Percentiles rank a stretch among this genome's conserved stretches.
phyloP scores from a whole-genome alignment of 2,797 vertebrate genomes.

The Cryptoblepharus egeriae region DNA sequence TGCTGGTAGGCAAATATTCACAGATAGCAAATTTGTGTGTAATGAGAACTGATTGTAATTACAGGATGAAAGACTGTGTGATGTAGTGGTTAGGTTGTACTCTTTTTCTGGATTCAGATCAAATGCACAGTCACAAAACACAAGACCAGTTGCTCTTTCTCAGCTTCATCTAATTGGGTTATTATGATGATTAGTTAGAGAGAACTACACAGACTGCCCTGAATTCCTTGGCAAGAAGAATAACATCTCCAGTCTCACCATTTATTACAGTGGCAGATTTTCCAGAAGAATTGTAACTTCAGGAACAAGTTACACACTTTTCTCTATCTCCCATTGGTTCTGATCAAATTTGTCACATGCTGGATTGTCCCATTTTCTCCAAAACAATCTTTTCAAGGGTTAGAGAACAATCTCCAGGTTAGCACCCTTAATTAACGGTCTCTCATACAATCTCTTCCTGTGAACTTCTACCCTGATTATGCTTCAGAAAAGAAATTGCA shows the following conservation, averaged over 20 bases:
- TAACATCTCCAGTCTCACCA: neutral
- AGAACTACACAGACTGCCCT: no score
- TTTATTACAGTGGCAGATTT: neutral
- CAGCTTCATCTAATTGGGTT: no score
- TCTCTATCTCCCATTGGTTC: neutral
- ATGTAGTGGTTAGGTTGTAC: no score
- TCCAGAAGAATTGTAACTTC: neutral
- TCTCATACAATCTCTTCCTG: neutral
- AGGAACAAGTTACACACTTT: neutral
- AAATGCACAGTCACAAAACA: no score
- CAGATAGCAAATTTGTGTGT: no score
- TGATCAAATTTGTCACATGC: neutral
- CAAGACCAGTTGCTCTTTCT: no score
- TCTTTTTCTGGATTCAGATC: no score
- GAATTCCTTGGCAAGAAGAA: neutral
- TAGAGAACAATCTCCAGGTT: slow-evolving; percentile 5
- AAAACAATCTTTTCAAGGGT: neutral
- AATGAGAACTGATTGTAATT: no score
- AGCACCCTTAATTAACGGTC: slow-evolving; percentile 3
- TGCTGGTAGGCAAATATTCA: no score
- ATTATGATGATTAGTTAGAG: no score
- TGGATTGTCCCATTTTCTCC: neutral
- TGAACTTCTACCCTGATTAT: slow-evolving; percentile 10
- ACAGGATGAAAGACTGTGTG: no score
- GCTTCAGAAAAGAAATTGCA: slow-evolving; percentile 32